Conservation (phyloP, 2,113 vertebrate genomes). For the Bungarus multicinctus region DNA sequence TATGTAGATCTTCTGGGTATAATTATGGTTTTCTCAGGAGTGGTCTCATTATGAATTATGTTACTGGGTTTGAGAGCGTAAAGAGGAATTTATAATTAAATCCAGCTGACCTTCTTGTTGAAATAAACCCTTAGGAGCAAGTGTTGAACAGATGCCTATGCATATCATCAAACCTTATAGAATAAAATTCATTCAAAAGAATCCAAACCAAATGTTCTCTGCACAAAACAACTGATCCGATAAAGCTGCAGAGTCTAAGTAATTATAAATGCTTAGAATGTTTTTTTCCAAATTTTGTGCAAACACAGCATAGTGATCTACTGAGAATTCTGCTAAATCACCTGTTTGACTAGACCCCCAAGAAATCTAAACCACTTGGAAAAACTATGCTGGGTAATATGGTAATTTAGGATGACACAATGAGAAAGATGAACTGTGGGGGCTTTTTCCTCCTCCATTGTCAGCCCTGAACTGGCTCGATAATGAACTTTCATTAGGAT, state of each 20-base stretch:
- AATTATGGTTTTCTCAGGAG: not conserved
- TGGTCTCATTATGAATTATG: not conserved
- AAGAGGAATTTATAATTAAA: not conserved
- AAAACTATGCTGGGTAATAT: not conserved
- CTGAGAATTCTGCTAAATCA: not conserved
- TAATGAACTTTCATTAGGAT: not conserved
- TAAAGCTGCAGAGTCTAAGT: not conserved
- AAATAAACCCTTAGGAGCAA: not conserved
- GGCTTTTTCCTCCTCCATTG: not conserved
- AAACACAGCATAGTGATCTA: not conserved
- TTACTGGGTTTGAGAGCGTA: not conserved
- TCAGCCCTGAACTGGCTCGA: not conserved
- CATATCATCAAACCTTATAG: not conserved
- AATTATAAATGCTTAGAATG: not conserved
- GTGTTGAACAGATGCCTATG: not conserved
- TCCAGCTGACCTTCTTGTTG: not conserved
- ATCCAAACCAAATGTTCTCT: not conserved
- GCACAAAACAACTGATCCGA: not conserved
- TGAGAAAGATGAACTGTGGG: not conserved
- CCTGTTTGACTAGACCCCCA: not conserved
- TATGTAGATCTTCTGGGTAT: not conserved
- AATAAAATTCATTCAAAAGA: not conserved
- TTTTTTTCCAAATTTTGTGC: no score
- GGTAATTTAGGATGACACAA: not conserved
- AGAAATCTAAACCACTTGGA: not conserved